Percentiles rank a stretch among this genome's conserved stretches.
These are phyloP conservation scores for Galleria mellonella DNA, from an alignment of 1,140 invertebrate genomes.

Conservation along the genomic window DNA sequence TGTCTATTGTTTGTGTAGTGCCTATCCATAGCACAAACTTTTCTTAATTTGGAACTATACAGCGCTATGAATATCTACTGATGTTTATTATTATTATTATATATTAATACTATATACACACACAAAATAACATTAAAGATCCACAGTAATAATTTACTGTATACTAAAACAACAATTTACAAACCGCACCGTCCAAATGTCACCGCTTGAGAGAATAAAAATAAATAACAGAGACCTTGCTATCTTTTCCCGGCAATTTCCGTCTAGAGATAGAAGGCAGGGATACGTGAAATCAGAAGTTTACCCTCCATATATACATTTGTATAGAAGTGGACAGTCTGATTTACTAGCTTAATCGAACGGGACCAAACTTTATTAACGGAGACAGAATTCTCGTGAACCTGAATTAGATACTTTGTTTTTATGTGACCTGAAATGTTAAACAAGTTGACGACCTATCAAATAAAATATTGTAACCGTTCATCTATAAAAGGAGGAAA, in stretches of 20 bases:
- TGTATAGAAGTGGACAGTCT: slow-evolving; percentile 29
- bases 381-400: background rate
- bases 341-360: slow-evolving; percentile 45
- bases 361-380: slow-evolving; percentile 24
- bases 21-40: no score
- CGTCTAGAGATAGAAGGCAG: slow-evolving; percentile 47
- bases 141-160: background rate
- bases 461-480: no score
- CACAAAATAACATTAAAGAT: no score
- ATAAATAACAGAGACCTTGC: slow-evolving; percentile 51
- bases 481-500: no score
- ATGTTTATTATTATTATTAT: no score
- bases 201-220: slow-evolving; percentile 38
- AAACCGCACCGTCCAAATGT: slow-evolving; percentile 17
- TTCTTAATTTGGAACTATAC: no score
- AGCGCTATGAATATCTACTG: no score
- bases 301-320: slow-evolving; percentile 39
- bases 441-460: no score
- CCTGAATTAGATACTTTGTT: no score
- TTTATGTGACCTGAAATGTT: no score
- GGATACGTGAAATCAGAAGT: slow-evolving; percentile 62
- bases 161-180: slow-evolving; percentile 2
- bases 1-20: no score
- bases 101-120: no score
- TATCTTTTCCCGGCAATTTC: slow-evolving; percentile 60